These are phyloP conservation scores for Drosophila mulleri DNA, from an alignment of 2,888 invertebrate species.

Conservation along the genomic window DNA sequence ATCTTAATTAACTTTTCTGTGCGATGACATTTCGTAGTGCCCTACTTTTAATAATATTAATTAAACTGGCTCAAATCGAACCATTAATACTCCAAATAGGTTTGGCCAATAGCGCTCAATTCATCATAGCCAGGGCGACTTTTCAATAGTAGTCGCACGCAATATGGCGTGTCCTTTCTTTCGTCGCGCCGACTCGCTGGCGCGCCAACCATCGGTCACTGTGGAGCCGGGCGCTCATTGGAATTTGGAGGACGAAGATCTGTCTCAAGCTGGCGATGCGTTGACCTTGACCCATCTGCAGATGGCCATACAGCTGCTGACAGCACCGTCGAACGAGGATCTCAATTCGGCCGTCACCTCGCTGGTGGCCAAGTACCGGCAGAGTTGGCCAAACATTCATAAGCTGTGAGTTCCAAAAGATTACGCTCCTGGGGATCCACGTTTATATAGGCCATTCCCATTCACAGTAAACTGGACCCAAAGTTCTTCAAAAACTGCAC, in stretches of 20 bases:
- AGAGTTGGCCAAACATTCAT: conserved; percentile 85
- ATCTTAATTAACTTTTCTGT: not conserved
- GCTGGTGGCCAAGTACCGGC: conserved; percentile 88
- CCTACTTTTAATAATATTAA: conserved; percentile 4
- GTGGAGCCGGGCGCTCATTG: conserved; percentile 80
- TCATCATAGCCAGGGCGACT: conserved; percentile 3
- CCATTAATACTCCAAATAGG: conserved; percentile 5
- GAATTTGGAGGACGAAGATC: conserved; percentile 84
- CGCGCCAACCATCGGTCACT: conserved; percentile 83
- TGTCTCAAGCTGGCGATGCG: conserved; percentile 84
- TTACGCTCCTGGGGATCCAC: not conserved
- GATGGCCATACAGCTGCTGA: conserved; percentile 92
- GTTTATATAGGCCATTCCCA: not conserved
- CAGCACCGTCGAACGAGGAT: conserved; percentile 91
- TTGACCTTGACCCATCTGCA: conserved; percentile 90
- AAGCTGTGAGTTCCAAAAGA: conserved; percentile 79
- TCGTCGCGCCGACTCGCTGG: conserved; percentile 82
- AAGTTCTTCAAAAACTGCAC: conserved; percentile 82
- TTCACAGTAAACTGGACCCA: conserved; percentile 82
- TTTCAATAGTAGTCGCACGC: conserved; percentile 49
- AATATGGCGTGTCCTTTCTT: conserved; percentile 85
- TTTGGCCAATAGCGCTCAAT: not conserved
- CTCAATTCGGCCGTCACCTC: conserved; percentile 89
- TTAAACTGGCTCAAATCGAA: conserved; percentile 19
- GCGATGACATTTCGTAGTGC: not conserved